A percentile compares a stretch with the other conserved stretches of the same genome.
phyloP scores from a whole-genome alignment of 1,140 invertebrate genomes.

The Bombus sylvicola region DNA sequence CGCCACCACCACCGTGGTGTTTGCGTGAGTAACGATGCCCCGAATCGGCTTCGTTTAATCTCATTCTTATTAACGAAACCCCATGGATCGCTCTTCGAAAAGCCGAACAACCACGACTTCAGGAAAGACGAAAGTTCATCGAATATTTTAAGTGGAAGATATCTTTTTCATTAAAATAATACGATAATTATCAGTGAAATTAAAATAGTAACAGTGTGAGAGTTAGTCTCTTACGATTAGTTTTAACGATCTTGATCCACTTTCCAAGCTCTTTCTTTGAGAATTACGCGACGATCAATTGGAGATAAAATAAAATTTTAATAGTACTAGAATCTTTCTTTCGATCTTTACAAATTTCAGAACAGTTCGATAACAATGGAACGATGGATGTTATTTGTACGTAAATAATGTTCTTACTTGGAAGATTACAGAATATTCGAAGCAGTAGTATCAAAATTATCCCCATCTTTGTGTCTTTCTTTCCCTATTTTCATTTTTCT shows the following conservation, averaged over 20 bases:
- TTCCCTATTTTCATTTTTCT: neutral
- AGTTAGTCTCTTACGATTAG: neutral
- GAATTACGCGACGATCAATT: too few relatives aligned
- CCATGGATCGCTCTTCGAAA: too few relatives aligned
- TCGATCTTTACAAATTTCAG: neutral
- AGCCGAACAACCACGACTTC: too few relatives aligned
- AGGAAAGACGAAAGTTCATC: neutral
- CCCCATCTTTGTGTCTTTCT: neutral
- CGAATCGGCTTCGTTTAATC: slow-evolving; percentile 10
- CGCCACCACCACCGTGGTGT: neutral
- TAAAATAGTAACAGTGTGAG: neutral
- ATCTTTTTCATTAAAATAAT: neutral
- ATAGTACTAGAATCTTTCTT: too few relatives aligned
- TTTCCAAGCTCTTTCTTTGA: too few relatives aligned
- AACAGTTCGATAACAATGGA: neutral
- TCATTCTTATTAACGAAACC: slow-evolving; percentile 38
- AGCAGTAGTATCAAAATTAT: neutral
- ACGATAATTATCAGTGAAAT: neutral
- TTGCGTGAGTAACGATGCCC: neutral
- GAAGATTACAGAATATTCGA: neutral
- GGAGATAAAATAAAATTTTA: too few relatives aligned
- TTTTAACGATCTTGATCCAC: too few relatives aligned
- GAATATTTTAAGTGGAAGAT: neutral
- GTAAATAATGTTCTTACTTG: neutral
- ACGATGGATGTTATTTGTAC: too few relatives aligned